A percentile compares a stretch with the other conserved stretches of the same genome.
Evolutionary conservation across 2,113 vertebrate species (phyloP).

Genomic region (Oncorhynchus gorbuscha): DNA sequence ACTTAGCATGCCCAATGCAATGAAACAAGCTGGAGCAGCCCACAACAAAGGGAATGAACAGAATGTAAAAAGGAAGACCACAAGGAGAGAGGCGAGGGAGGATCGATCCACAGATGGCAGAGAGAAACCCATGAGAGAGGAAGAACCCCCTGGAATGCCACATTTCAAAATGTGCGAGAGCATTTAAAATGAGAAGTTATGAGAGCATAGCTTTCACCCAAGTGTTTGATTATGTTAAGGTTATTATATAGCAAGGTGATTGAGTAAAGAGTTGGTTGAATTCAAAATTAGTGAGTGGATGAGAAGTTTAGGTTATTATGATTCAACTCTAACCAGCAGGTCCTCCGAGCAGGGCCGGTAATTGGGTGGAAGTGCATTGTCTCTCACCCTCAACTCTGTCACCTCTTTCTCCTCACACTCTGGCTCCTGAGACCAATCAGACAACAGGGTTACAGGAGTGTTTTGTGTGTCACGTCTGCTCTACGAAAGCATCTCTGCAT

Average conservation of each 20-base stretch:
- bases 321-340: background rate
- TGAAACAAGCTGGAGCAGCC: background rate
- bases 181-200: background rate
- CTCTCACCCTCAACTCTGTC: background rate
- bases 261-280: background rate
- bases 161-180: background rate
- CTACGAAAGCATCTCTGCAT: background rate
- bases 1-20: background rate
- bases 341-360: background rate
- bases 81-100: background rate
- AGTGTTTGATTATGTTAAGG: background rate
- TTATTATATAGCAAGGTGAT: background rate
- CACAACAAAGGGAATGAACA: background rate
- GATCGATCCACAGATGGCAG: background rate
- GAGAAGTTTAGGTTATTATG: background rate
- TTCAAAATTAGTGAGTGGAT: background rate
- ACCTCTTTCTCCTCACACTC: background rate
- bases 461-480: background rate
- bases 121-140: background rate
- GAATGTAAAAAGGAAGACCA: background rate
- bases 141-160: background rate
- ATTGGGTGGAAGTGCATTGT: background rate
- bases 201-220: background rate
- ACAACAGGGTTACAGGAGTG: background rate
- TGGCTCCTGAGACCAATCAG: slow-evolving; percentile 4